Percentiles rank a stretch among this genome's conserved stretches.
phyloP scores from a whole-genome alignment of 1,140 invertebrate species.

The Magallana angulata region DNA sequence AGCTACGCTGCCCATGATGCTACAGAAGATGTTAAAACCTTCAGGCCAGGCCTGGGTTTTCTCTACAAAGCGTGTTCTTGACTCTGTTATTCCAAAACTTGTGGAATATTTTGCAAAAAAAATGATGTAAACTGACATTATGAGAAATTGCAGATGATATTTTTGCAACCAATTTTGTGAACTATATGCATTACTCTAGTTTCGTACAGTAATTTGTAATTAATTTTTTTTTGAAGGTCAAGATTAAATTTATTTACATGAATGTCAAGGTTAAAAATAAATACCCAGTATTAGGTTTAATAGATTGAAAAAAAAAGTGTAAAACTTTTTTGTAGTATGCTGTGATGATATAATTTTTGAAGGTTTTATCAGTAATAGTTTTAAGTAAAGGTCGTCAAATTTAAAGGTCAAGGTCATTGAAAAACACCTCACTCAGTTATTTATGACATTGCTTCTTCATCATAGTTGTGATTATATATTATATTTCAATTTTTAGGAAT shows the following conservation, averaged over 20 bases:
- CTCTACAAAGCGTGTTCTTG: background rate
- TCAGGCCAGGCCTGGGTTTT: background rate
- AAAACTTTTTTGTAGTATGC: background rate
- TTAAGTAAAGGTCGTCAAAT: background rate
- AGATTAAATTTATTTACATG: background rate
- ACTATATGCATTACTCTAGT: conserved; percentile 1
- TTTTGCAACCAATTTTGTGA: background rate
- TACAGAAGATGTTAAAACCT: conserved; percentile 12
- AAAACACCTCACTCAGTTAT: background rate
- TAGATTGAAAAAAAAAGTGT: too few relatives aligned
- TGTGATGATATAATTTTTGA: background rate
- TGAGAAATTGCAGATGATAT: conserved; percentile 7
- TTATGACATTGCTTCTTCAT: background rate
- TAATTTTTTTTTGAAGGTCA: background rate
- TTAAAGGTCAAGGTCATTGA: conserved; percentile 30
- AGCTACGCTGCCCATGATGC: conserved; percentile 39
- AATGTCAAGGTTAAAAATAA: too few relatives aligned
- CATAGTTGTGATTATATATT: background rate
- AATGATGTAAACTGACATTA: background rate
- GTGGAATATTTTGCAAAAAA: conserved; percentile 27
- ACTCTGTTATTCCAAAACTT: conserved; percentile 42
- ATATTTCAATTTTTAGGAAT: background rate
- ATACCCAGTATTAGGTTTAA: too few relatives aligned
- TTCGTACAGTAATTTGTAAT: background rate
- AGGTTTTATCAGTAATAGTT: too few relatives aligned